phyloP scores from a whole-genome alignment of 2,888 invertebrate genomes.

The Sarcophaga rosellei region DNA sequence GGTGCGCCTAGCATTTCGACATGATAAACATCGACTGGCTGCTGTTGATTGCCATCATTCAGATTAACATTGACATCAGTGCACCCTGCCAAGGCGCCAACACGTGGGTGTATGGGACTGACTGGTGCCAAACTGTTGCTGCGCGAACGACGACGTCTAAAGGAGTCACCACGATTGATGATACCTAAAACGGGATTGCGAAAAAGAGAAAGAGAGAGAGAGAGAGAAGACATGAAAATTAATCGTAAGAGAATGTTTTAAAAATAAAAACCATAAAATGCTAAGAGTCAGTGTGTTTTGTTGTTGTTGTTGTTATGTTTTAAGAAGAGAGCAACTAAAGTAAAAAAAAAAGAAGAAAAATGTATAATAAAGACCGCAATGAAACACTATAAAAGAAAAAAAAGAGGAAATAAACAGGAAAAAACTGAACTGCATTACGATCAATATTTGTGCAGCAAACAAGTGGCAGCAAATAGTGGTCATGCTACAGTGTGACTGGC shows the following conservation, averaged over 20 bases:
- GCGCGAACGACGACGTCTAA: slow-evolving; percentile 91
- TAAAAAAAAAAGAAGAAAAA: not conserved
- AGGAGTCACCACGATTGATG: slow-evolving; percentile 96
- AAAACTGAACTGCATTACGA: not conserved
- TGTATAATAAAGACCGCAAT: not conserved
- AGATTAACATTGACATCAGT: slow-evolving; percentile 72
- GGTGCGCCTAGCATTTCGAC: slow-evolving; percentile 91
- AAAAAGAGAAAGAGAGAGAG: slow-evolving; percentile 65
- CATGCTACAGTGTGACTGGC: no score
- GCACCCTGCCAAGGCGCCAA: slow-evolving; percentile 70
- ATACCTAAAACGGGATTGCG: slow-evolving; percentile 85
- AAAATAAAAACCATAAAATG: not conserved
- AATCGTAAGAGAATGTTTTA: not conserved
- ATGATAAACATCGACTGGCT: slow-evolving; percentile 84
- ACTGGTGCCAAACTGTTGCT: slow-evolving; percentile 90
- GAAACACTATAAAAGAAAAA: not conserved
- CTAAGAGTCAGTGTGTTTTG: no score
- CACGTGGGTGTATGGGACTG: slow-evolving; percentile 82
- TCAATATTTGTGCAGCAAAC: slow-evolving; percentile 3
- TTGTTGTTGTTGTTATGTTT: no score
- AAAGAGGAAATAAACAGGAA: no score
- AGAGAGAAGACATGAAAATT: not conserved
- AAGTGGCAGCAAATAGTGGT: no score
- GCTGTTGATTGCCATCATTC: slow-evolving; percentile 82
- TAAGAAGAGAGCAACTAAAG: no score